phyloP scores from a whole-genome alignment of 1,140 invertebrate species.

The Drosophila suzukii region DNA sequence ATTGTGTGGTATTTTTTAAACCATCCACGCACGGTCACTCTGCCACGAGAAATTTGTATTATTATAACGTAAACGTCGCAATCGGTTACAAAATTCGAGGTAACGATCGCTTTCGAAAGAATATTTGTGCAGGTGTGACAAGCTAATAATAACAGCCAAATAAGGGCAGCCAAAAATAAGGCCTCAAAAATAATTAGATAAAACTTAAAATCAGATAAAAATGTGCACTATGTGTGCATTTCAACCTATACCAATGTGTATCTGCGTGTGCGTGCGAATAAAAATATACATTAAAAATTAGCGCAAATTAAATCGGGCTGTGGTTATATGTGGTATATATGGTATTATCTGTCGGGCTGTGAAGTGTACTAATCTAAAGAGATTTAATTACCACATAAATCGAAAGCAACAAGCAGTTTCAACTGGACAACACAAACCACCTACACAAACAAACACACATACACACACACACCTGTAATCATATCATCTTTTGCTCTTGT shows the following conservation, averaged over 20 bases:
- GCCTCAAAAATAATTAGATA: neutral
- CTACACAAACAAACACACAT: conserved; percentile 25
- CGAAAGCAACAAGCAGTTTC: conserved; percentile 11
- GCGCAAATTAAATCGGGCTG: conserved; percentile 18
- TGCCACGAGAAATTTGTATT: conserved; percentile 9
- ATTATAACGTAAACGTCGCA: conserved; percentile 25
- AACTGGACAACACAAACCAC: conserved; percentile 11
- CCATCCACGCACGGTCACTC: neutral
- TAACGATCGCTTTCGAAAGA: conserved; percentile 24
- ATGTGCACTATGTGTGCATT: conserved; percentile 5
- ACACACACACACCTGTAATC: conserved; percentile 31
- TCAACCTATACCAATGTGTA: neutral
- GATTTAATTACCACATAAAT: conserved; percentile 3
- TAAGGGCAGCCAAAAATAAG: conserved; percentile 23
- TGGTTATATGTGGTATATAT: neutral
- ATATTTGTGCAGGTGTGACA: conserved; percentile 22
- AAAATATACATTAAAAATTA: conserved; percentile 33
- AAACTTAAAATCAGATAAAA: conserved; percentile 8
- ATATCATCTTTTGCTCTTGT: conserved; percentile 26
- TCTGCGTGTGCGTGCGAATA: conserved; percentile 9
- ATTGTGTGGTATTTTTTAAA: neutral
- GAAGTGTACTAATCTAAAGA: neutral
- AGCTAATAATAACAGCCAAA: conserved; percentile 26
- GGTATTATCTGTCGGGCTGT: neutral
- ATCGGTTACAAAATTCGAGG: conserved; percentile 29